Conservation (phyloP, 2,797 vertebrate species). For the Lateolabrax maculatus region DNA sequence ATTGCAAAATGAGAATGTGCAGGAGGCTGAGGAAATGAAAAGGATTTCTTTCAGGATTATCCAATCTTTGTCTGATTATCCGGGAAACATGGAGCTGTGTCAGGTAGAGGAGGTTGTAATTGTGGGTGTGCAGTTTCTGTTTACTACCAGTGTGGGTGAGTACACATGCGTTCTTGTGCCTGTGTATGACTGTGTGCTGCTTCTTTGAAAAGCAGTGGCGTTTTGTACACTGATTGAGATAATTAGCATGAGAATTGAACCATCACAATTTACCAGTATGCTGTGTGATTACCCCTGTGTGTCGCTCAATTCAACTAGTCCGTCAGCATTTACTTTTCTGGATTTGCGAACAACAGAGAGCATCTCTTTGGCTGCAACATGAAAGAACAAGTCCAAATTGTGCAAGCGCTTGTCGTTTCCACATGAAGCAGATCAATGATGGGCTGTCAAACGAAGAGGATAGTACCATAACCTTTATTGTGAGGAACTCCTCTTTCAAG, state of each 20-base stretch:
- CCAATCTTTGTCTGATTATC: constrained; percentile 82
- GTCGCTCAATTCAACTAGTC: constrained; percentile 58
- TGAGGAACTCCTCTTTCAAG: constrained; percentile 38
- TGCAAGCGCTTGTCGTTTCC: constrained; percentile 54
- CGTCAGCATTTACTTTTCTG: constrained; percentile 60
- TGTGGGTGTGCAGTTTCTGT: constrained; percentile 76
- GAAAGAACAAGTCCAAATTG: constrained; percentile 68
- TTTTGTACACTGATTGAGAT: constrained; percentile 81
- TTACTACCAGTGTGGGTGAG: constrained; percentile 62
- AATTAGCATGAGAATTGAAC: constrained; percentile 87
- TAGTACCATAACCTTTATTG: constrained; percentile 52
- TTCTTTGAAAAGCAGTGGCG: constrained; percentile 64
- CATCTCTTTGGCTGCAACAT: constrained; percentile 63
- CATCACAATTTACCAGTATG: constrained; percentile 77
- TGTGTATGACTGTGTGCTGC: constrained; percentile 22
- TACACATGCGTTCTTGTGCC: constrained; percentile 16
- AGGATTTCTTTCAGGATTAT: constrained; percentile 82
- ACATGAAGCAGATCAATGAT: constrained; percentile 69
- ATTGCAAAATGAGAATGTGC: constrained; percentile 76
- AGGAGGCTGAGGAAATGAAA: constrained; percentile 75
- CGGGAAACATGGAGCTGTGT: constrained; percentile 71
- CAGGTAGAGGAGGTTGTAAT: constrained; percentile 80
- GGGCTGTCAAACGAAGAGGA: constrained; percentile 64
- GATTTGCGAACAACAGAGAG: constrained; percentile 54
- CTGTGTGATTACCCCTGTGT: constrained; percentile 77